These are phyloP conservation scores for Callaeas wilsoni DNA, from an alignment of 2,113 vertebrate genomes.

Conservation along the genomic window DNA sequence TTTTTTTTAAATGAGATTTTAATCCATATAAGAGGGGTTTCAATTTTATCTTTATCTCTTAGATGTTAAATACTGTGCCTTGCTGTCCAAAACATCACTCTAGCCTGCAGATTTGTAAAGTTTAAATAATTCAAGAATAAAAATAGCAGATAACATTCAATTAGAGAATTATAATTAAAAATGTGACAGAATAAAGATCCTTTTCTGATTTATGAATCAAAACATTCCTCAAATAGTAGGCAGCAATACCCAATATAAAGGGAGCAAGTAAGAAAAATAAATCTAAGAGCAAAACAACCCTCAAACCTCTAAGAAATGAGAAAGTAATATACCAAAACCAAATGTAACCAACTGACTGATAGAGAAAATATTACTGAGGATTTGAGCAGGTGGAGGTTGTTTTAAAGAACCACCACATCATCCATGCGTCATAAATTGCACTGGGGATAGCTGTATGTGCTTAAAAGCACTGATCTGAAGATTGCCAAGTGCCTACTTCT, in stretches of 20 bases:
- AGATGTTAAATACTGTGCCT: not conserved
- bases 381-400: not conserved
- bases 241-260: not conserved
- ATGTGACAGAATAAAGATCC: not conserved
- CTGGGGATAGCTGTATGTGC: rapidly evolving
- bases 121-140: not conserved
- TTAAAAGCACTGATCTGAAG: not conserved
- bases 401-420: not conserved
- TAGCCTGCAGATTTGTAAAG: not conserved
- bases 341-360: not conserved
- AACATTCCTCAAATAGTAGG: not conserved
- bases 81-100: not conserved
- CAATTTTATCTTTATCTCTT: not conserved
- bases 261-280: not conserved
- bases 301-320: not conserved
- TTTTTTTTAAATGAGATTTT: not conserved
- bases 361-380: not conserved
- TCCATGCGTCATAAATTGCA: not conserved
- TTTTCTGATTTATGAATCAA: not conserved
- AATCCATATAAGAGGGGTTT: not conserved
- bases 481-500: not conserved
- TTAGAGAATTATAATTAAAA: not conserved
- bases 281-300: not conserved
- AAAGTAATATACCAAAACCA: not conserved
- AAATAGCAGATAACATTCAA: not conserved